These are phyloP conservation scores for Megalopta genalis DNA, from an alignment of 1,140 invertebrate species.

Conservation along the genomic window DNA sequence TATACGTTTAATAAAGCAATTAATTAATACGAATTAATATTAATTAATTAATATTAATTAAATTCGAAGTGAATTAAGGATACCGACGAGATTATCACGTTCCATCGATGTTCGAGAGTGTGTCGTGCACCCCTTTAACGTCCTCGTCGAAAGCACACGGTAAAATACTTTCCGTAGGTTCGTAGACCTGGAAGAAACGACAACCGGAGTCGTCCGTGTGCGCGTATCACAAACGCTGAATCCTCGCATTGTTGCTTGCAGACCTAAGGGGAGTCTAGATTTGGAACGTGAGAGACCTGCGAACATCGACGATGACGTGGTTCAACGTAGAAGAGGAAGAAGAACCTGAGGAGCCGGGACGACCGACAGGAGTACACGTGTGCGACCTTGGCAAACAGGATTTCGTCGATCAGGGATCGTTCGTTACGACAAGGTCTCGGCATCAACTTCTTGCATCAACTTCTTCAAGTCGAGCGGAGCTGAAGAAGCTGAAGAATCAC, in stretches of 20 bases:
- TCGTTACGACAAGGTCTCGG: too few relatives aligned
- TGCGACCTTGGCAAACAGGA: background rate
- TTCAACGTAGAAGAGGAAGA: background rate
- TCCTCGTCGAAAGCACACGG: background rate
- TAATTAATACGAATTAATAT: too few relatives aligned
- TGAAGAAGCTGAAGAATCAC: conserved; percentile 83
- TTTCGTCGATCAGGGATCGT: conserved; percentile 3
- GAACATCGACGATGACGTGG: too few relatives aligned
- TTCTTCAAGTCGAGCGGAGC: too few relatives aligned
- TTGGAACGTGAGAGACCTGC: background rate
- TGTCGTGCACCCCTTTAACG: background rate
- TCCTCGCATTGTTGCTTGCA: conserved; percentile 48
- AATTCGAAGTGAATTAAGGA: conserved; percentile 7
- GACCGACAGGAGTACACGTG: background rate
- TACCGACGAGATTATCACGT: background rate
- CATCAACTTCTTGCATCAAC: too few relatives aligned
- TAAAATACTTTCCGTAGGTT: background rate
- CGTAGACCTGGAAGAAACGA: conserved; percentile 9
- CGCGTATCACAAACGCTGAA: conserved; percentile 41
- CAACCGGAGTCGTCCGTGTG: background rate
- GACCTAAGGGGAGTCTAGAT: conserved; percentile 18
- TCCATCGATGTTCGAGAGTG: background rate
- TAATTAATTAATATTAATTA: too few relatives aligned
- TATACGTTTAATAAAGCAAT: conserved; percentile 61
- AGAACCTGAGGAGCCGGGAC: background rate